These are phyloP conservation scores for Nemoura dubitans DNA, from an alignment of 2,888 invertebrate genomes.

Conservation along the genomic window DNA sequence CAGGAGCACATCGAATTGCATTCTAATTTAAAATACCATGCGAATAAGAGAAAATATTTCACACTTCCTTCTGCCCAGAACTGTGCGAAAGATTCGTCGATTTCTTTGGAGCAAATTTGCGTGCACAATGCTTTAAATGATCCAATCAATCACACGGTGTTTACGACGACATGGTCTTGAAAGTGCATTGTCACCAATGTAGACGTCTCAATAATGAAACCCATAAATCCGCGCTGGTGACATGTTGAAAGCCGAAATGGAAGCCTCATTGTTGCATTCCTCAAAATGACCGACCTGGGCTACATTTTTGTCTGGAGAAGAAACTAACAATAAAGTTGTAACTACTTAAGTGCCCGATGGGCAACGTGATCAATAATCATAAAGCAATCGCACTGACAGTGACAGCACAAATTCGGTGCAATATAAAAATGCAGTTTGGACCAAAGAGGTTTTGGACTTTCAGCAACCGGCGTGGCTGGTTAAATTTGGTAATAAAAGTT, in stretches of 20 bases:
- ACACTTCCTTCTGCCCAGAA: not conserved
- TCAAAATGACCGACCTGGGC: not conserved
- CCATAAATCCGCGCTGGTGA: not conserved
- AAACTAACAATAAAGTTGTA: not conserved
- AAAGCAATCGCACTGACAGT: not conserved
- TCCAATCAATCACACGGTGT: not conserved
- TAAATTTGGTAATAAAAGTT: not conserved
- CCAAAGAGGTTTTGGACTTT: too few species aligned
- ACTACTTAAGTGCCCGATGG: not conserved
- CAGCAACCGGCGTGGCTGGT: not conserved
- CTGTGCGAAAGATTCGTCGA: not conserved
- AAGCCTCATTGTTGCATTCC: conserved; percentile 15
- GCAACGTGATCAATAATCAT: conserved; percentile 22
- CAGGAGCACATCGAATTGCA: too few species aligned
- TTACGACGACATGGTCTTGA: not conserved
- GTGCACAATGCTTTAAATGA: not conserved
- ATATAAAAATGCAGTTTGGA: not conserved
- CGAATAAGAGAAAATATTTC: not conserved
- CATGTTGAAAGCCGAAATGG: not conserved
- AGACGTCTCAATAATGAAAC: conserved; percentile 13
- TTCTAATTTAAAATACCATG: too few species aligned
- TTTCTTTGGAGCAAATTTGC: not conserved
- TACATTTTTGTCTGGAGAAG: not conserved
- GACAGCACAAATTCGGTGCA: not conserved
- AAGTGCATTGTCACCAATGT: conserved; percentile 16